phyloP scores from a whole-genome alignment of 2,797 vertebrate genomes.

The Myiotriccus ornatus region DNA sequence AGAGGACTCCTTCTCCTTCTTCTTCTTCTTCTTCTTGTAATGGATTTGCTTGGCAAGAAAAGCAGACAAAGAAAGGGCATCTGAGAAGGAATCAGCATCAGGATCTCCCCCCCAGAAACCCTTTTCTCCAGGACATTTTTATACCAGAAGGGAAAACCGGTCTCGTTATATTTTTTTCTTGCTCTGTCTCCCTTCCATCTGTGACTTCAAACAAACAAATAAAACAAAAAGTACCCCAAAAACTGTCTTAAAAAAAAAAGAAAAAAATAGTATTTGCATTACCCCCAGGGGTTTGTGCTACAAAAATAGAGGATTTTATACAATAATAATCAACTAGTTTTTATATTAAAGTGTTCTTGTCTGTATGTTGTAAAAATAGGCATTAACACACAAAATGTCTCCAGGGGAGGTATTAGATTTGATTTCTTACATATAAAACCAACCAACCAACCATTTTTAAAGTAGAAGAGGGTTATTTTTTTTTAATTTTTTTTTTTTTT shows the following conservation, averaged over 20 bases:
- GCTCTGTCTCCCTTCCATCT: slow-evolving; percentile 76
- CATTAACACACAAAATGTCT: slow-evolving; percentile 77
- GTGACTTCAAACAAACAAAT: slow-evolving; percentile 74
- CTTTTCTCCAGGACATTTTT: slow-evolving; percentile 73
- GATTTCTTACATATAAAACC: slow-evolving; percentile 71
- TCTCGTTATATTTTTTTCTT: slow-evolving; percentile 66
- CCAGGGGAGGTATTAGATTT: slow-evolving; percentile 77
- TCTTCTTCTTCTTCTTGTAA: background rate
- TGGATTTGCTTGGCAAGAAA: slow-evolving; percentile 60
- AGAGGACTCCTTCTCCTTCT: slow-evolving; percentile 64
- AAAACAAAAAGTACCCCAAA: slow-evolving; percentile 72
- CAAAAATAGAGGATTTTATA: slow-evolving; percentile 76
- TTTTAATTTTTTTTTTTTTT: slow-evolving; percentile 73
- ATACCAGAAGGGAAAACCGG: slow-evolving; percentile 74
- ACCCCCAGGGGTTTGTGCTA: slow-evolving; percentile 76
- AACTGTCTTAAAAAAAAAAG: slow-evolving; percentile 73
- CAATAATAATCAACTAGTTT: slow-evolving; percentile 84
- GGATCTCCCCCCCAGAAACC: slow-evolving; percentile 64
- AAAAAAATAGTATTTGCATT: slow-evolving; percentile 78
- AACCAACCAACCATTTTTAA: slow-evolving; percentile 77
- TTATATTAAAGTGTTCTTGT: slow-evolving; percentile 78
- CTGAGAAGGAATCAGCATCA: slow-evolving; percentile 70
- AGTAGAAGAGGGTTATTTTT: slow-evolving; percentile 81
- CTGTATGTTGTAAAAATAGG: slow-evolving; percentile 80
- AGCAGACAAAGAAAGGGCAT: slow-evolving; percentile 71